Evolutionary conservation across 2,797 vertebrate species (phyloP).

Genomic region (Alosa sapidissima): DNA sequence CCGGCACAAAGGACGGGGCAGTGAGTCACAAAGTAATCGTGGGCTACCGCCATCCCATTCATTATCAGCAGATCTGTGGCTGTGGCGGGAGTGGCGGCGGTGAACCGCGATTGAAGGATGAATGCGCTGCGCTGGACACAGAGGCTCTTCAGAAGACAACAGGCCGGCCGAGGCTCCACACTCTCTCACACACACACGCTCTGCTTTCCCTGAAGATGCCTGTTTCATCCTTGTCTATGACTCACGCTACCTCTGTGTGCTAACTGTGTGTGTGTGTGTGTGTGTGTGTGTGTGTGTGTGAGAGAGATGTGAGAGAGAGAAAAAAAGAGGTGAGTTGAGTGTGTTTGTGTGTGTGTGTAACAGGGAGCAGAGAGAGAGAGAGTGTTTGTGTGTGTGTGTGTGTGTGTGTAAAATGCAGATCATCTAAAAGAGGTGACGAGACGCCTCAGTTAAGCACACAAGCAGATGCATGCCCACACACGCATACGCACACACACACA

Average conservation of each 20-base stretch:
- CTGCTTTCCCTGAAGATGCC: not conserved
- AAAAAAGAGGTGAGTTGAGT: too few species aligned
- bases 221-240: not conserved
- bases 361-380: not conserved
- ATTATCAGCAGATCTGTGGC: conserved; percentile 16
- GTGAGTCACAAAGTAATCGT: conserved; percentile 4
- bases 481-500: not conserved
- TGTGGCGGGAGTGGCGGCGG: not conserved
- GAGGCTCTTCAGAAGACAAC: conserved; percentile 7
- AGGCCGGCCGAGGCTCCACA: conserved; percentile 11
- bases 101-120: not conserved
- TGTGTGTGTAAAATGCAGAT: not conserved
- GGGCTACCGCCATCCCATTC: not conserved
- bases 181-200: conserved; percentile 30
- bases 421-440: not conserved
- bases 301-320: too few species aligned
- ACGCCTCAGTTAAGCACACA: not conserved
- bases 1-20: not conserved
- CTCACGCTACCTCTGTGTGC: not conserved
- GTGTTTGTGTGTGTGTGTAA: too few species aligned
- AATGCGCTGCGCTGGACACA: conserved; percentile 3
- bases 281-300: not conserved
- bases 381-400: not conserved
- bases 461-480: not conserved
- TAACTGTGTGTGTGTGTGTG: not conserved